A percentile compares a stretch with the other conserved stretches of the same genome.
These are phyloP conservation scores for Nerophis ophidion DNA, from an alignment of 2,113 vertebrate genomes.

Conservation along the genomic window DNA sequence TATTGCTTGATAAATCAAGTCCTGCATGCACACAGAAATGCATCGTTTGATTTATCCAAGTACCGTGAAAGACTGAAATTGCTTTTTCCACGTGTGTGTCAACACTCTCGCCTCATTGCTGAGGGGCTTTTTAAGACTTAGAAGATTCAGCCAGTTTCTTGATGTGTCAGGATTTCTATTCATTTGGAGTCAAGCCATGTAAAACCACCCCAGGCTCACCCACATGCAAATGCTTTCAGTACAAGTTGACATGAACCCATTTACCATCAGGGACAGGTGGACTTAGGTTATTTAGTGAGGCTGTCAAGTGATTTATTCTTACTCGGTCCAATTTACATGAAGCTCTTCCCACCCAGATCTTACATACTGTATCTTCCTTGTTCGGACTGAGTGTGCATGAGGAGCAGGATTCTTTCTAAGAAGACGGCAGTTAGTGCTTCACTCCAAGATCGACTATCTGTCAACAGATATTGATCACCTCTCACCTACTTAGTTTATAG, in stretches of 20 bases:
- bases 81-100: conserved; percentile 43
- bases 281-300: conserved; percentile 58
- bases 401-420: conserved; percentile 53
- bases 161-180: conserved; percentile 57
- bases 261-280: conserved; percentile 43
- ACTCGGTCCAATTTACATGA: conserved; percentile 55
- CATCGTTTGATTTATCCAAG: conserved; percentile 56
- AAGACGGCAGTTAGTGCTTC: conserved; percentile 50
- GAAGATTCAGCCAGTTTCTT: conserved; percentile 40
- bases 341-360: conserved; percentile 36
- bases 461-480: conserved; percentile 63
- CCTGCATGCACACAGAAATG: conserved; percentile 47
- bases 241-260: conserved; percentile 44
- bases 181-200: conserved; percentile 41
- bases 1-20: conserved; percentile 59
- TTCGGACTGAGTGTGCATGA: conserved; percentile 46
- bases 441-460: conserved; percentile 62
- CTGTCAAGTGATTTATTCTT: conserved; percentile 55
- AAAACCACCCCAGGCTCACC: conserved; percentile 35
- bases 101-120: conserved; percentile 31
- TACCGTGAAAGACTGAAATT: conserved; percentile 50
- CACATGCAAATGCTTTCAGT: conserved; percentile 45
- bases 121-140: conserved; percentile 48
- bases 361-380: conserved; percentile 23
- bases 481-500: conserved; percentile 58